phyloP scores from a whole-genome alignment of 1,140 invertebrate species.

The Dryas iulia region DNA sequence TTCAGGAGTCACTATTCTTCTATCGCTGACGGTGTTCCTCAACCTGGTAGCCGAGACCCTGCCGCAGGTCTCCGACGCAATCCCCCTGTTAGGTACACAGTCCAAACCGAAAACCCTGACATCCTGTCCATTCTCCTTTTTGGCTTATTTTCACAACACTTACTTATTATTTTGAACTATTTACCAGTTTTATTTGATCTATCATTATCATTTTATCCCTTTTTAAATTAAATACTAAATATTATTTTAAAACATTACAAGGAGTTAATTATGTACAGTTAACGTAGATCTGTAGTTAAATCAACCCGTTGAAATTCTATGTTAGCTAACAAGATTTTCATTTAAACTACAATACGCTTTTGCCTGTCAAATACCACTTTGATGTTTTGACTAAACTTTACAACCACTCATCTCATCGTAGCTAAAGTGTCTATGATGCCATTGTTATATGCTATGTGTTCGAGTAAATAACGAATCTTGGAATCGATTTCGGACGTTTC shows the following conservation, averaged over 20 bases:
- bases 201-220: conserved; percentile 44
- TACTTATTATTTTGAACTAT: conserved; percentile 36
- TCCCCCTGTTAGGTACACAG: conserved; percentile 94
- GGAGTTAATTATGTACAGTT: conserved; percentile 70
- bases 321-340: conserved; percentile 11
- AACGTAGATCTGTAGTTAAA: conserved; percentile 23
- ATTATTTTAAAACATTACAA: conserved; percentile 77
- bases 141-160: conserved; percentile 42
- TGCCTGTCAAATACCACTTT: conserved; percentile 18
- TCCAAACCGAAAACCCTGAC: conserved; percentile 51
- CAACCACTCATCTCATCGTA: conserved; percentile 30
- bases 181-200: conserved; percentile 45
- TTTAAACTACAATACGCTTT: conserved; percentile 27
- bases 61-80: conserved; percentile 96
- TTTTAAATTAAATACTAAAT: conserved; percentile 54
- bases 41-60: conserved; percentile 97
- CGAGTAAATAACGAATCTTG: conserved; percentile 45
- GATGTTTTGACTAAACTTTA: conserved; percentile 14
- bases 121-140: conserved; percentile 49
- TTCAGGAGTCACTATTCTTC: conserved; percentile 99
- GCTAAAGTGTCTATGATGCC: conserved; percentile 12
- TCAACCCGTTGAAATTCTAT: conserved; percentile 17
- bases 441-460: conserved; percentile 24
- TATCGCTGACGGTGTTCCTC: conserved; percentile 99
- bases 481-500: conserved; percentile 54